phyloP scores from a whole-genome alignment of 2,797 vertebrate species.

The Rhinogobio ventralis region DNA sequence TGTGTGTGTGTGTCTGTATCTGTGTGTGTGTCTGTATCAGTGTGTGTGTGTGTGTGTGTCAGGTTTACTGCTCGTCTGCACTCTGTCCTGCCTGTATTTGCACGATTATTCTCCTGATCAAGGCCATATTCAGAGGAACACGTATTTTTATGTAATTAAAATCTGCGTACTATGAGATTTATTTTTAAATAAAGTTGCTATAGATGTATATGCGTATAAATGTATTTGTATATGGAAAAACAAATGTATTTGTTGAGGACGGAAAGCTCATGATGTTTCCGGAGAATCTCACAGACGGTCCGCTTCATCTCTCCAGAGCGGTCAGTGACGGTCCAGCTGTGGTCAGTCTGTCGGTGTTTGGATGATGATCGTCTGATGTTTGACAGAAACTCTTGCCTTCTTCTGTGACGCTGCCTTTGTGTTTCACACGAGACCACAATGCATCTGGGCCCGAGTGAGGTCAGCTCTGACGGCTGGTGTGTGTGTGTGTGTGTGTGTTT shows the following conservation, averaged over 20 bases:
- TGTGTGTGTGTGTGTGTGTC: constrained; percentile 26
- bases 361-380: too few species aligned
- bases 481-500: constrained; percentile 11
- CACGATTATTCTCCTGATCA: constrained; percentile 60
- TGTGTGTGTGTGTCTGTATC: too few species aligned
- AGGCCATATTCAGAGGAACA: constrained; percentile 63
- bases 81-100: constrained; percentile 65
- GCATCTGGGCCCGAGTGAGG: too few species aligned
- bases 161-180: constrained; percentile 64
- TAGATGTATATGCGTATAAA: constrained; percentile 66
- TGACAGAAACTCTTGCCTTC: too few species aligned
- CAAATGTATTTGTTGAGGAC: constrained; percentile 56
- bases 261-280: constrained; percentile 21
- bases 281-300: not conserved
- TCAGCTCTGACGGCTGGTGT: not conserved
- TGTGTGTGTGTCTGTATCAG: not conserved
- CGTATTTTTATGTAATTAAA: constrained; percentile 68
- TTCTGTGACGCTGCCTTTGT: too few species aligned
- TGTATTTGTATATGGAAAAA: constrained; percentile 58
- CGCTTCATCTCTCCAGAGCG: too few species aligned
- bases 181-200: constrained; percentile 68
- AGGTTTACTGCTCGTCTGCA: constrained; percentile 69
- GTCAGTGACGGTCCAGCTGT: too few species aligned
- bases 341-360: too few species aligned
- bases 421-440: too few species aligned